phyloP scores from a whole-genome alignment of 2,113 vertebrate species.

The Hepsetus odoe region DNA sequence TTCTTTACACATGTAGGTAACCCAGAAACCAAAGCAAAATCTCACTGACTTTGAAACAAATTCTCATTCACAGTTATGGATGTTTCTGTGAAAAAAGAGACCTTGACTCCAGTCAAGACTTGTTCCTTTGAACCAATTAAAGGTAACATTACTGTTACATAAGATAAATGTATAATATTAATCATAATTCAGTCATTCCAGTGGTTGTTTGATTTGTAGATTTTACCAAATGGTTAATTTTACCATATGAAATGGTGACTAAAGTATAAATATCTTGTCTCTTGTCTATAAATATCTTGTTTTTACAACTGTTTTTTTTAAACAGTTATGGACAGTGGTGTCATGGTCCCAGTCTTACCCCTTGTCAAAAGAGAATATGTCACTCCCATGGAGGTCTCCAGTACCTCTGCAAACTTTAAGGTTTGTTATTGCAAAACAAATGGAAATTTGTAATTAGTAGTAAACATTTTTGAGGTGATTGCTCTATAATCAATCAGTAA shows the following conservation, averaged over 20 bases:
- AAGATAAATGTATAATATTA: not conserved
- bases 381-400: constrained; percentile 94
- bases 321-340: constrained; percentile 83
- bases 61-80: constrained; percentile 67
- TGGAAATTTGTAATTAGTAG: not conserved
- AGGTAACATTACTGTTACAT: constrained; percentile 72
- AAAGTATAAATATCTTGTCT: too few relatives aligned
- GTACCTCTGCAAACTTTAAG: constrained; percentile 79
- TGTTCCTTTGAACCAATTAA: constrained; percentile 94
- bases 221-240: too few relatives aligned
- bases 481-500: too few relatives aligned
- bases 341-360: constrained; percentile 85
- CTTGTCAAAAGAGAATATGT: constrained; percentile 93
- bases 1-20: not conserved
- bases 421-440: constrained; percentile 64
- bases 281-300: not conserved
- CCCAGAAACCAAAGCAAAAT: not conserved
- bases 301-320: constrained; percentile 44
- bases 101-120: constrained; percentile 85
- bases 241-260: too few relatives aligned
- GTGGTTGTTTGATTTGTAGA: not conserved
- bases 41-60: constrained; percentile 3
- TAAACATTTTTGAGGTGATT: too few relatives aligned
- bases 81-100: constrained; percentile 92
- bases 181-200: not conserved